Conservation (phyloP, 2,113 vertebrate species). For the Andinoacara biseriatus region DNA sequence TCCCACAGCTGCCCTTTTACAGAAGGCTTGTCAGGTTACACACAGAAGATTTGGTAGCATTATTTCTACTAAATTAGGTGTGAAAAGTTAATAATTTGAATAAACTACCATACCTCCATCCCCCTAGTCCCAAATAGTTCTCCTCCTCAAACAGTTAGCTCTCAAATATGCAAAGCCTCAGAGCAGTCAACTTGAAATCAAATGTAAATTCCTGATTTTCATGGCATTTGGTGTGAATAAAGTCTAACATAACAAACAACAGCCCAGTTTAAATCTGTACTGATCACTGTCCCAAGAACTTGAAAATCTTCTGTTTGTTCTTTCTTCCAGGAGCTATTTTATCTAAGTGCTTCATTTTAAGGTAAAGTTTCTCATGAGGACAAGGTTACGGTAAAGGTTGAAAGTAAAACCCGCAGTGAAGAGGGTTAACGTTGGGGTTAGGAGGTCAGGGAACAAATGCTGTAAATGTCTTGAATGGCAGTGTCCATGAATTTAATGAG, state of each 20-base stretch:
- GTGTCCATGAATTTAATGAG: not conserved
- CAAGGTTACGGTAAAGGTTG: constrained; percentile 30
- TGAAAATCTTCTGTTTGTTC: not conserved
- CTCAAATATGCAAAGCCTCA: not conserved
- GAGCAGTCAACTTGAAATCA: not conserved
- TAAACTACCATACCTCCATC: not conserved
- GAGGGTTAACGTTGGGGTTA: constrained; percentile 15
- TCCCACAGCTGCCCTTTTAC: not conserved
- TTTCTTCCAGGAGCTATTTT: constrained; percentile 29
- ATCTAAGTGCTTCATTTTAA: constrained; percentile 4
- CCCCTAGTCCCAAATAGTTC: not conserved
- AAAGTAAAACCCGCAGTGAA: constrained; percentile 32
- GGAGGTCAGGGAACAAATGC: constrained; percentile 9
- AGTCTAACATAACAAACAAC: not conserved
- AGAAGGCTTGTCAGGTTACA: not conserved
- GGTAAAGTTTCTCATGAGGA: constrained; percentile 41
- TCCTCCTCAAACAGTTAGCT: not conserved
- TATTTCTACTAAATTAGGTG: not conserved
- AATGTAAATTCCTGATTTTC: not conserved
- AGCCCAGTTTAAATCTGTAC: not conserved
- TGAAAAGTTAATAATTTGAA: not conserved
- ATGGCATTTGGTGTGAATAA: not conserved
- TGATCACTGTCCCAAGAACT: not conserved
- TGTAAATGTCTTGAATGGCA: not conserved
- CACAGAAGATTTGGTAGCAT: not conserved